Evolutionary conservation across 2,888 invertebrate species (phyloP), one percentile per base, ranked within the genome.

Genomic region (Calephelis perditalis): DNA sequence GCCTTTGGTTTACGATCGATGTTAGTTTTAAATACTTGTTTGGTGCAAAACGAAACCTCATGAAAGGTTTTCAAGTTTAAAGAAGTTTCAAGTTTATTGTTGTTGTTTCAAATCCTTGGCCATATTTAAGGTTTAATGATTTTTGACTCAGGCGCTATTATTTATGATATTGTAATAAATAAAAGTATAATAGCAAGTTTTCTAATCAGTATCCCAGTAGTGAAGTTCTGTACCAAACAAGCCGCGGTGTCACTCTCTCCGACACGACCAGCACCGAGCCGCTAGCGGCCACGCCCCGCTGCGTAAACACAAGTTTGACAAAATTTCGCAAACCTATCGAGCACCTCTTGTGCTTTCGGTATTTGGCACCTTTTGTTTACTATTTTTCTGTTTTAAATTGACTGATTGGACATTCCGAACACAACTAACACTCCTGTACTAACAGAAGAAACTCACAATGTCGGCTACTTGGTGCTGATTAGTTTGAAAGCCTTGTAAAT

Each of bases 261-360:
- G 68, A 73, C 68, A 74, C 74, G 71, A 61, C 62, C 66, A 72
- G 77, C 82, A 78, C 79, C 76, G 74, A 61, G 79, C 80, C 71
- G 75, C 71, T 77, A 78, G 76, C 73, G 67, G 73, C 73, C 67
- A 52, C 73, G 73, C 73, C 76, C 81, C 75, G 78, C 83, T 79
- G 71, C 76, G 76, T 72, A 72, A 78, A 77, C 84, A 84, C 86
- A 73, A 75, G 69, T 81, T 88, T 87, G 86, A 77, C 86, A 71
- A 84, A 83, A 84, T 81, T 83, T 79, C 77, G 82, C 82, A 82
- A 80, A 78, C 77, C 84, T 85, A 72, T 82, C 81, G 77, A 87
- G 86, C 87, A 88, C 89, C 84, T 78, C 85, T 76, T 86, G 89
- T 88, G 88, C 89, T 89, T 89, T 72, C 77, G 79, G 84, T 86